Percentiles rank a stretch among this genome's conserved stretches.
These are phyloP conservation scores for Oscheius sp. DNA, from an alignment of 2,888 invertebrate genomes.

Conservation along the genomic window DNA sequence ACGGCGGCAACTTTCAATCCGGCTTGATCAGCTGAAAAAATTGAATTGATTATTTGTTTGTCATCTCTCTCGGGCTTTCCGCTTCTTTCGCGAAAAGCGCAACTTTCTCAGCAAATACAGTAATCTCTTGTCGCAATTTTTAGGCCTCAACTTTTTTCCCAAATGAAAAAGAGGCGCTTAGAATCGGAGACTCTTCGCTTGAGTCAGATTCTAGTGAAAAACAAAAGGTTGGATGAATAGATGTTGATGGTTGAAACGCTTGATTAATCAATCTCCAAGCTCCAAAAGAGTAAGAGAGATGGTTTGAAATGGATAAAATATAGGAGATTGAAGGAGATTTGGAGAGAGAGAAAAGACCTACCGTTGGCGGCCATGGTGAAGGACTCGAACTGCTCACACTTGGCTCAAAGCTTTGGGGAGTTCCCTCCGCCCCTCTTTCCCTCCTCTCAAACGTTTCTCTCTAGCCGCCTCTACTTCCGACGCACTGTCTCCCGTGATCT, in stretches of 20 bases:
- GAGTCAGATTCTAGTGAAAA: background rate
- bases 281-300: no score
- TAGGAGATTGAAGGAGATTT: background rate
- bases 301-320: no score
- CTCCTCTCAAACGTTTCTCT: constrained; percentile 19
- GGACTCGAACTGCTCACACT: constrained; percentile 24
- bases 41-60: background rate
- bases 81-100: no score
- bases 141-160: no score
- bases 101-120: constrained; percentile 22
- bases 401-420: no score
- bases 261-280: no score
- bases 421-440: constrained; percentile 18
- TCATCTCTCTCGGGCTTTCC: constrained; percentile 13
- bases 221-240: background rate
- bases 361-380: constrained; percentile 31
- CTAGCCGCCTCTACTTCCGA: background rate
- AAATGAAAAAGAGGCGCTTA: background rate
- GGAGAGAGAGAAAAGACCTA: constrained; percentile 5
- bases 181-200: no score
- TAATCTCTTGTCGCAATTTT: constrained; percentile 18
- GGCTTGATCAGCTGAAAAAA: constrained; percentile 33
- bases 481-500: constrained; percentile 12
- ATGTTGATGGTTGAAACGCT: background rate
- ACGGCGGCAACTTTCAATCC: constrained; percentile 52